These are phyloP conservation scores for Barbus barbus DNA, from an alignment of 2,113 vertebrate species.

Conservation along the genomic window DNA sequence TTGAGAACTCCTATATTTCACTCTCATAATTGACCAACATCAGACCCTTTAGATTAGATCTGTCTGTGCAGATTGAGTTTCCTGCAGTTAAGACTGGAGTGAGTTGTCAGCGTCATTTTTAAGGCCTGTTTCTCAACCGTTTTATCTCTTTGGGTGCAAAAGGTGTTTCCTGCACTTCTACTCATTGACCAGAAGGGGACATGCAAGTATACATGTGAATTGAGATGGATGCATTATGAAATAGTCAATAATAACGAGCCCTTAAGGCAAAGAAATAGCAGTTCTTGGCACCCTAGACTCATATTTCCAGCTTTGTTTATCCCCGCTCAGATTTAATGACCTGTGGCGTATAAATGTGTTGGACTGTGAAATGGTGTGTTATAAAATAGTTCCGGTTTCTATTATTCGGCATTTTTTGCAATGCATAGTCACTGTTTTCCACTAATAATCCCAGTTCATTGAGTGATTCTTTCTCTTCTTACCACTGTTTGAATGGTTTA, in stretches of 20 bases:
- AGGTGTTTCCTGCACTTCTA: neutral
- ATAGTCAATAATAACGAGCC: neutral
- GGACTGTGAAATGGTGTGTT: neutral
- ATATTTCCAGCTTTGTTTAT: neutral
- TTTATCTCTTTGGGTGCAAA: neutral
- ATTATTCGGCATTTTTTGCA: neutral
- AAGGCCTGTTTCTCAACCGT: too few species aligned
- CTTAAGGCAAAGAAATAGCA: neutral
- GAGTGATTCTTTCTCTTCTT: neutral
- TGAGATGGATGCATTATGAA: neutral
- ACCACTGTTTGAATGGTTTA: neutral
- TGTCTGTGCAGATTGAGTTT: neutral
- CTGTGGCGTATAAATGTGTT: neutral
- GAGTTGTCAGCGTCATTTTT: neutral
- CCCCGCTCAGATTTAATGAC: neutral
- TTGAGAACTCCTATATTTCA: neutral
- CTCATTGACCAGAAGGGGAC: neutral
- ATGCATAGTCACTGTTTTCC: neutral
- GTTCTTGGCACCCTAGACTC: neutral
- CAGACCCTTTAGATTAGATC: neutral
- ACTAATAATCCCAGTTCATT: neutral
- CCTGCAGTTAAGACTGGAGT: neutral
- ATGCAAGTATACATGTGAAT: neutral
- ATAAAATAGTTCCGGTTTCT: neutral
- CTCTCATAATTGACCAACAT: neutral